Base-by-base conservation (phyloP, 2,797 vertebrate species). In the Pangasius mekongensis region DNA sequence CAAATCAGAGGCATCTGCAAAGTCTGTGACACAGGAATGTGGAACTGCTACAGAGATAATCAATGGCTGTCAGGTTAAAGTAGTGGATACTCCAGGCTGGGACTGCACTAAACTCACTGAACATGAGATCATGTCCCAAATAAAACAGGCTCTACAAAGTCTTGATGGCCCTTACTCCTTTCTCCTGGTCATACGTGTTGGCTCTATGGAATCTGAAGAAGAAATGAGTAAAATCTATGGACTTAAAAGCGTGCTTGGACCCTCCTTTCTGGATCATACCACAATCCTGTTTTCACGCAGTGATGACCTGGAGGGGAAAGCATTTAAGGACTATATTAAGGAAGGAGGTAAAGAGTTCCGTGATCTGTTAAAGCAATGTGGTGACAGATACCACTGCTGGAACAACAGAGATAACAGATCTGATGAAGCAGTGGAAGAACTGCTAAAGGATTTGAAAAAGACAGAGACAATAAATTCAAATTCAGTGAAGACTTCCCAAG, bases 51-150 rank as follows among this genome's bases (percentile, higher is more conserved):
- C 16, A 7, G 56, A 56, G 20, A 87, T 5, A 20, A 64, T 90
- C 33, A 66, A 74, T 58, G 54, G 82, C 24, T 47, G 30, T 33
- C 22, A 82, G 66, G 74, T 90, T 58, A 89, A 66, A 77, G 54
- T 87, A 27, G 66, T 88, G 14, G 87, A 90, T 56, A 90, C 89
- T 73, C 85, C 89, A 73, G 87, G 85, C 52, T 90, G 84, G 84
- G 60, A 88, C 87, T 90, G 89, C 69, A 90, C 89, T 67, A 47
- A 84, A 71, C 82, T 90, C 39, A n/a, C 81, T 84, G 3, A 81
- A 54, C 1, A 47, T n/a, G 64, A 56, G n/a, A 33, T 87, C 13
- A 22, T 0, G 4, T 7, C 14, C 1, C 10, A 80, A 66, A 78
- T 90, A 56, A 33, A 27, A 18, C 0, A 71, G 5, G 10, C 43